Evolutionary conservation across 2,888 invertebrate species (phyloP).

Genomic region (Leptinotarsa peninsularis): DNA sequence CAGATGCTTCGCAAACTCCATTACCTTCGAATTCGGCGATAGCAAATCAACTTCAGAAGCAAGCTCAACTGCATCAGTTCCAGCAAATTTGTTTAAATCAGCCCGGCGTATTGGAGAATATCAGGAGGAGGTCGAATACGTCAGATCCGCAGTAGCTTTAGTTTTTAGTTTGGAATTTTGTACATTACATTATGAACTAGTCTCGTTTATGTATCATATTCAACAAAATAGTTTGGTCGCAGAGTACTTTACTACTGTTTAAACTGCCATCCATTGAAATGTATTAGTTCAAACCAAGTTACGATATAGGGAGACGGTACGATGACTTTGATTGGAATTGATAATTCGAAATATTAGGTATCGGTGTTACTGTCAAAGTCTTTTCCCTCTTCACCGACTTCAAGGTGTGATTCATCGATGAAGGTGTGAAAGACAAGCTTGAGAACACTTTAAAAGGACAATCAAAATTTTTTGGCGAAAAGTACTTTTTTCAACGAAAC

Average conservation of each 20-base stretch:
- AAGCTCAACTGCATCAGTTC: constrained; percentile 62
- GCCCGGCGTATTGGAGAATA: constrained; percentile 58
- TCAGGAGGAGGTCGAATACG: constrained; percentile 62
- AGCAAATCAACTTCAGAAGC: constrained; percentile 61
- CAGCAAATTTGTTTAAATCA: constrained; percentile 62
- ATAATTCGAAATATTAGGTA: no score
- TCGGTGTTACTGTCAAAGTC: no score
- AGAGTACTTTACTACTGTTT: constrained; percentile 46
- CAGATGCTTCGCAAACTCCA: constrained; percentile 58
- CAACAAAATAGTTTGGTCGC: constrained; percentile 1
- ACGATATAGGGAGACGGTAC: neutral
- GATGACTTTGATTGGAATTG: no score
- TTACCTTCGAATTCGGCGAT: constrained; percentile 55
- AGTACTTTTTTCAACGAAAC: no score
- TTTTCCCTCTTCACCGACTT: no score
- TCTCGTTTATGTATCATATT: constrained; percentile 38
- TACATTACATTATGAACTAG: constrained; percentile 50
- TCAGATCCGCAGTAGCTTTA: constrained; percentile 62
- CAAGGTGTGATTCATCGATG: no score
- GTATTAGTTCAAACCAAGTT: constrained; percentile 34
- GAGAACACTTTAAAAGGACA: no score
- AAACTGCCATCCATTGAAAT: constrained; percentile 47
- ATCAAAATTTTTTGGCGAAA: no score
- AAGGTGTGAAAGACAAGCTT: no score
- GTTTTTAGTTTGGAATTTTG: constrained; percentile 39